Evolutionary conservation across 2,113 vertebrate genomes (phyloP).

Genomic region (Limnothrissa miodon): DNA sequence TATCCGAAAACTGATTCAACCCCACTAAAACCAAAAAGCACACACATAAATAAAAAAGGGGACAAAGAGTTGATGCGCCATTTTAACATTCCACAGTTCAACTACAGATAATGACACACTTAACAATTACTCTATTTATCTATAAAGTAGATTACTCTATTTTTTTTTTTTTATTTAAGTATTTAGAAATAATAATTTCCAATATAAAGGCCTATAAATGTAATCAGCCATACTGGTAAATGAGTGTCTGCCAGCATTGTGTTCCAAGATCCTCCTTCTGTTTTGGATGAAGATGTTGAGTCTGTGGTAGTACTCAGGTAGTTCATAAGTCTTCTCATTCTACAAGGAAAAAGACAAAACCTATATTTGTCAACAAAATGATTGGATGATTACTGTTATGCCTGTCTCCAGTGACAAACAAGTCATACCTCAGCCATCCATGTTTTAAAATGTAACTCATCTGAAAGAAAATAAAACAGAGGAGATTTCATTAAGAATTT

Average conservation of each 20-base stretch:
- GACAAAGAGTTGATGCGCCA: background rate
- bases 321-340: slow-evolving; percentile 60
- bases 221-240: slow-evolving; percentile 72
- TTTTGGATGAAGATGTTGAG: slow-evolving; percentile 73
- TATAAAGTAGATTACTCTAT: too few species aligned
- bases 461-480: slow-evolving; percentile 57
- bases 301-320: slow-evolving; percentile 65
- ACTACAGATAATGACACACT: background rate
- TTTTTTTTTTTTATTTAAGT: too few species aligned
- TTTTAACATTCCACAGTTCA: background rate
- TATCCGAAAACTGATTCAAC: slow-evolving; percentile 83
- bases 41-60: background rate
- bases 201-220: too few species aligned
- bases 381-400: slow-evolving; percentile 35
- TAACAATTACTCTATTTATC: too few species aligned
- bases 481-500: background rate
- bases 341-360: slow-evolving; percentile 42
- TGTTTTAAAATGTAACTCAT: slow-evolving; percentile 73
- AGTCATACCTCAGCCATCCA: slow-evolving; percentile 75
- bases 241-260: slow-evolving; percentile 80
- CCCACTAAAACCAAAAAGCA: slow-evolving; percentile 66
- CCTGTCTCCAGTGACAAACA: background rate
- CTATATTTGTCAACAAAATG: background rate
- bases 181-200: too few species aligned
- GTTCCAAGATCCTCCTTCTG: slow-evolving; percentile 69